Evolutionary conservation across 1,140 invertebrate genomes (phyloP), one percentile per base, ranked within the genome.

Genomic region (Pararge aegeria): DNA sequence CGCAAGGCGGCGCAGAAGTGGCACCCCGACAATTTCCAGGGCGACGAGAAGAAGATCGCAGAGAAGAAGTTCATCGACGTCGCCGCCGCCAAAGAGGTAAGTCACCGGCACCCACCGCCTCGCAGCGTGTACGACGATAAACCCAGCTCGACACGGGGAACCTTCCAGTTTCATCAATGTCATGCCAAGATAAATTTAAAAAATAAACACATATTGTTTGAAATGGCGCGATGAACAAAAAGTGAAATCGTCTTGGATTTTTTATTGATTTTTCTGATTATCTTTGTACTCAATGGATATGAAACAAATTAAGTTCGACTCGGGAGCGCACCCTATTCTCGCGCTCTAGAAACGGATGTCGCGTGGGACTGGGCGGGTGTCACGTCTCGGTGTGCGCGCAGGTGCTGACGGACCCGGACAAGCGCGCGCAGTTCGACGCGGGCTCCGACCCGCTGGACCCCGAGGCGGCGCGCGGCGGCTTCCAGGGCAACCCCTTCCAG

Each of bases 51-150:
- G 90, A 97, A 98, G 81, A 91, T 94, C 24, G 98, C 99, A 0
- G 96, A 99, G 84, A 98, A 98, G 83, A 99, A 96, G 89, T 99
- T 99, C 78, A 99, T 99, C 62, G 98, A 99, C 83, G 98, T 99
- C 75, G 98, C 98, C 10, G 97, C 98, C 38, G 99, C 99, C 15
- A 99, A 99, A 91, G 99, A 99, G 92, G 98, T 98, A 34, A 0
- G 30, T 1, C 1, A 34, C 10, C 10, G 2, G 1, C 7, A 34
- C 7, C 1, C 0, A 34, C 9, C 29, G 5, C 5, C 5, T 9
- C 1, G 29, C 9, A 10, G 29, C 29, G 29, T 5, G 5, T 30
- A n/a, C n/a, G n/a, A n/a, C n/a, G 7, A 24, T 4, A 24, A 24
- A 24, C 24, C 24, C n/a, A n/a, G n/a, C n/a, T n/a, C n/a, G n/a